phyloP scores from a whole-genome alignment of 2,888 invertebrate genomes.

The Caenorhabditis parvicauda region DNA sequence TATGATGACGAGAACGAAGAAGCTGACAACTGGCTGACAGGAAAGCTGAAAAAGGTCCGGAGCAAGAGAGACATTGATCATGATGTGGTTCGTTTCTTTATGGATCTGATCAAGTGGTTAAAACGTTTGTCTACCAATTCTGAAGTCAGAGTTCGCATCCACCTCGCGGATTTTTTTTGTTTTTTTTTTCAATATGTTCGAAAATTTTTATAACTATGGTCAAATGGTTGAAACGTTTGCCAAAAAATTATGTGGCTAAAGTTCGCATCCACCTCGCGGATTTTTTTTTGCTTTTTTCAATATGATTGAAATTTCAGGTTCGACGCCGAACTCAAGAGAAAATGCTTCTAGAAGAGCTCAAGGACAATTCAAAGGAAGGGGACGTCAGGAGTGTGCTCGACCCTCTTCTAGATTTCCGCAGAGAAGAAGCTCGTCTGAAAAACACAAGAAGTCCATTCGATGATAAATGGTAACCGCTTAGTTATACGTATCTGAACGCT shows the following conservation, averaged over 20 bases:
- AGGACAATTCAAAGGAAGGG: constrained; percentile 33
- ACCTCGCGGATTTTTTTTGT: no score
- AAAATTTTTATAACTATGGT: no score
- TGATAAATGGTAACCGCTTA: constrained; percentile 14
- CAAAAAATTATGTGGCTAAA: no score
- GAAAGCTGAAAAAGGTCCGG: constrained; percentile 49
- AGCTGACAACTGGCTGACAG: constrained; percentile 58
- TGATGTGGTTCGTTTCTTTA: constrained; percentile 25
- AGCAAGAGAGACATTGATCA: constrained; percentile 50
- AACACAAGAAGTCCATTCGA: constrained; percentile 47
- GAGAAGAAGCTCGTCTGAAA: constrained; percentile 52
- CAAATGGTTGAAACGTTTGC: no score
- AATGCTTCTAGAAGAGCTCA: constrained; percentile 62
- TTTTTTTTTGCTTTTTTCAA: no score
- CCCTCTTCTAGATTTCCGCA: constrained; percentile 48
- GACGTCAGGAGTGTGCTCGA: constrained; percentile 19
- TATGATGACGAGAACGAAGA: constrained; percentile 1
- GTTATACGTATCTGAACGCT: not conserved
- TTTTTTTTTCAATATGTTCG: no score
- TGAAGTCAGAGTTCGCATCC: no score
- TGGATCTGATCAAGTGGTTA: no score
- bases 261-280: no score
- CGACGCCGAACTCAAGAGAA: constrained; percentile 63
- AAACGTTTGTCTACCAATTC: no score
- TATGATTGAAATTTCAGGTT: no score